Percentiles rank a stretch among this genome's conserved stretches.
Evolutionary conservation across 2,113 vertebrate genomes (phyloP).

Genomic region (Brachypodius melanocephalos): DNA sequence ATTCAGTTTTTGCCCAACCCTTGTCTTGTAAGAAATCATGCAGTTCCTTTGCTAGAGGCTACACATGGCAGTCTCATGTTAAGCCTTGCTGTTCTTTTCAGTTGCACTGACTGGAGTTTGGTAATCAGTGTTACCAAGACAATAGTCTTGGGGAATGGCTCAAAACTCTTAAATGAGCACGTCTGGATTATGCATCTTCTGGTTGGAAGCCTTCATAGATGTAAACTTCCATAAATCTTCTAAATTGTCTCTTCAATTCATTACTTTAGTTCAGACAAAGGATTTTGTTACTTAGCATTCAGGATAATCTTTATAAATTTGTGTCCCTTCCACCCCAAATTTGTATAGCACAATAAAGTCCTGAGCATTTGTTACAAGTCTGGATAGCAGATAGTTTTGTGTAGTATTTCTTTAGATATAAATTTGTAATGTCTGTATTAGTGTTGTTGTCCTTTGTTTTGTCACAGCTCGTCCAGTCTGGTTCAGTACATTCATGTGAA

Average conservation of each 20-base stretch:
- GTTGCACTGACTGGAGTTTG: not conserved
- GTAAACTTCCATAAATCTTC: not conserved
- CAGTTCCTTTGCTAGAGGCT: not conserved
- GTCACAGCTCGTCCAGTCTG: not conserved
- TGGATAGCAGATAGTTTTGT: not conserved
- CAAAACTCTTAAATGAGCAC: not conserved
- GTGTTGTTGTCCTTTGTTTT: not conserved
- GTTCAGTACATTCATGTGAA: not conserved
- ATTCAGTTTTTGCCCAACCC: not conserved
- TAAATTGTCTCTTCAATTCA: not conserved
- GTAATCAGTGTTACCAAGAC: not conserved
- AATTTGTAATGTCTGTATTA: not conserved
- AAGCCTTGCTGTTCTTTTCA: not conserved
- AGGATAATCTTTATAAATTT: not conserved
- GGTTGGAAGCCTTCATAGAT: not conserved
- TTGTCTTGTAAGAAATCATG: not conserved
- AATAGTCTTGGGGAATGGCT: not conserved
- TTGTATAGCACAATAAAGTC: not conserved
- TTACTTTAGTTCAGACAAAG: not conserved
- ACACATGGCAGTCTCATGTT: not conserved
- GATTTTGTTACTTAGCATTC: not conserved
- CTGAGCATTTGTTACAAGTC: not conserved
- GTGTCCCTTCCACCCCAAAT: not conserved
- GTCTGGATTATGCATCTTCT: not conserved
- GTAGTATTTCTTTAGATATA: not conserved